Evolutionary conservation across 2,888 invertebrate genomes (phyloP), one percentile per base, ranked within the genome.

Genomic region (Pyrrhosoma nymphula): DNA sequence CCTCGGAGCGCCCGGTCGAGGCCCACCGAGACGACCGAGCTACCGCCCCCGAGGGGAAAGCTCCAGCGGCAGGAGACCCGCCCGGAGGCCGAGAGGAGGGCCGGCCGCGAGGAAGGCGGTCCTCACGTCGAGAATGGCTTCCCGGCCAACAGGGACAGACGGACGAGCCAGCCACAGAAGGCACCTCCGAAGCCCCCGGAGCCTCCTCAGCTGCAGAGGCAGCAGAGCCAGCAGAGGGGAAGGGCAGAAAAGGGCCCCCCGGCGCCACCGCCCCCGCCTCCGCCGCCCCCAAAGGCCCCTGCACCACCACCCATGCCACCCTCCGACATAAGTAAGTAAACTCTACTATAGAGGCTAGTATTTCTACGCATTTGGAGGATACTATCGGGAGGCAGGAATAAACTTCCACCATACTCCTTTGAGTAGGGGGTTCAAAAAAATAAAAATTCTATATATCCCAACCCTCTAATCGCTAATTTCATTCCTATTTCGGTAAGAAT

Each of bases 291-390:
- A 18, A 82, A 95, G 56, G 91, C 63, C 60, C 93, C 93, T 16
- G 98, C 98, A 91, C 97, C 98, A 95, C 98, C 98, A 56, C 98
- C 98, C 16, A 97, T 98, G 96, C 97, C 98, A 96, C 98, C 98
- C 8, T 69, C 47, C 35, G 93, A 93, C 16, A 35, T 93, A 35
- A 16, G 93, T 93, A n/a, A 93, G 93, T 93, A 39, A 47, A 20
- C 8, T 47, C 47, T 47, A 20, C 8, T 47, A 2, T 47, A 47
- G 47, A 47, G 4, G 8, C 2, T 47, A 47, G 4, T 47, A 2
- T 47, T 47, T 47, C 8, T 2, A 47, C 47, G 8, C 47, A 47
- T 47, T 2, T 47, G 47, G 47, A 47, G 47, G 47, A 8, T 47
- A 47, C 47, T 47, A 8, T 47, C 8, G 47, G 47, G 47, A 47